Conservation (phyloP, 2,113 vertebrate genomes). For the Peromyscus leucopus region DNA sequence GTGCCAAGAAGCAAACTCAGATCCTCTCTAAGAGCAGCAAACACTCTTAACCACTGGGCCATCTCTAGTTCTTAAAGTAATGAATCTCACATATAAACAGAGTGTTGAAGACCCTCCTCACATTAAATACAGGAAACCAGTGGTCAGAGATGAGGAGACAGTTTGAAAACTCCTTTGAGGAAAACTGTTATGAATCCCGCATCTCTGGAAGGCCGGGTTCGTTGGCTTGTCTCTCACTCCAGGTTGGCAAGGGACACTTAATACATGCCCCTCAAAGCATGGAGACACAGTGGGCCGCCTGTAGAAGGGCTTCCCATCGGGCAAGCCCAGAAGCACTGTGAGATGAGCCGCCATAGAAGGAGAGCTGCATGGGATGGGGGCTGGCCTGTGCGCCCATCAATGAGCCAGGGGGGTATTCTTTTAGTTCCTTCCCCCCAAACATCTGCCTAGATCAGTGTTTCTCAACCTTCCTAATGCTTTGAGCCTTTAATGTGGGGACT, state of each 20-base stretch:
- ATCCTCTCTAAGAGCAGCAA: background rate
- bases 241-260: background rate
- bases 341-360: background rate
- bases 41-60: background rate
- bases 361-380: accelerated
- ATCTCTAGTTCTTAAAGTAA: too few relatives aligned
- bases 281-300: background rate
- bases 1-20: background rate
- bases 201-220: background rate
- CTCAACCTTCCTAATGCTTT: background rate
- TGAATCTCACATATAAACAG: background rate
- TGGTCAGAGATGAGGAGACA: background rate
- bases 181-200: background rate
- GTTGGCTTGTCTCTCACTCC: background rate
- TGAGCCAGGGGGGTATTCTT: background rate
- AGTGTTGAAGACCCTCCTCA: background rate
- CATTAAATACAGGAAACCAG: background rate
- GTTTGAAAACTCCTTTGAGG: background rate
- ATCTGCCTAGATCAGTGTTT: background rate
- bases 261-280: background rate
- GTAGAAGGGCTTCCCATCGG: background rate
- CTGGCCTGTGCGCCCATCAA: background rate
- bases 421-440: background rate
- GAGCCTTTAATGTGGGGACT: background rate
- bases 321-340: background rate